A percentile compares a stretch with the other conserved stretches of the same genome.
Conservation (phyloP, 2,797 vertebrate genomes). For the Leuciscus waleckii region DNA sequence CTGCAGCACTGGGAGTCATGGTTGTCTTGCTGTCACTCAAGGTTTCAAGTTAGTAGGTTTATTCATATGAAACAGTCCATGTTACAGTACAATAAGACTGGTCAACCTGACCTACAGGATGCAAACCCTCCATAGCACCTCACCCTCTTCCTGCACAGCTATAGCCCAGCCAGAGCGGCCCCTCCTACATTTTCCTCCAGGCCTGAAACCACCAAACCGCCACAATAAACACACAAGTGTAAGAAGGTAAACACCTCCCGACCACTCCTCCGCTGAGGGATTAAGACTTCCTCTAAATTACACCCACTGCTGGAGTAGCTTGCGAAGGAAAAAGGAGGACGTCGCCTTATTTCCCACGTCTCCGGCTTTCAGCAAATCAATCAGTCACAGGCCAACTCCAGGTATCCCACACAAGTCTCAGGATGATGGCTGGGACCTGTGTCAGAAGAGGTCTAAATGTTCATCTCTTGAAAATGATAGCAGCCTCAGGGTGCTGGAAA, state of each 20-base stretch:
- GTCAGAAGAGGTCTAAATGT: slow-evolving; percentile 23
- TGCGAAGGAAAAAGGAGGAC: slow-evolving; percentile 15
- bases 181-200: slow-evolving; percentile 19
- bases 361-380: slow-evolving; percentile 39
- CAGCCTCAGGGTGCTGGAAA: slow-evolving; percentile 8
- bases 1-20: slow-evolving; percentile 24
- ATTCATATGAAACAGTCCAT: neutral
- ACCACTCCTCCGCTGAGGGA: slow-evolving; percentile 18
- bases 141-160: slow-evolving; percentile 52
- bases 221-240: slow-evolving; percentile 19
- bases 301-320: slow-evolving; percentile 6
- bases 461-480: slow-evolving; percentile 21
- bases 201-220: neutral
- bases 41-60: neutral
- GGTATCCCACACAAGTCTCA: slow-evolving; percentile 29
- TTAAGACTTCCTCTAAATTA: slow-evolving; percentile 29
- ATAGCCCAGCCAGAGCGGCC: slow-evolving; percentile 25
- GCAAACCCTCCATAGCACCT: slow-evolving; percentile 24
- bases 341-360: slow-evolving; percentile 37
- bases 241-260: slow-evolving; percentile 18
- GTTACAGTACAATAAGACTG: slow-evolving; percentile 19
- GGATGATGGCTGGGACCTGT: neutral
- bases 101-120: slow-evolving; percentile 49
- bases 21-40: slow-evolving; percentile 47
- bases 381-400: slow-evolving; percentile 45